Conservation (phyloP, 2,888 invertebrate genomes). For the Sussaba pulchella region DNA sequence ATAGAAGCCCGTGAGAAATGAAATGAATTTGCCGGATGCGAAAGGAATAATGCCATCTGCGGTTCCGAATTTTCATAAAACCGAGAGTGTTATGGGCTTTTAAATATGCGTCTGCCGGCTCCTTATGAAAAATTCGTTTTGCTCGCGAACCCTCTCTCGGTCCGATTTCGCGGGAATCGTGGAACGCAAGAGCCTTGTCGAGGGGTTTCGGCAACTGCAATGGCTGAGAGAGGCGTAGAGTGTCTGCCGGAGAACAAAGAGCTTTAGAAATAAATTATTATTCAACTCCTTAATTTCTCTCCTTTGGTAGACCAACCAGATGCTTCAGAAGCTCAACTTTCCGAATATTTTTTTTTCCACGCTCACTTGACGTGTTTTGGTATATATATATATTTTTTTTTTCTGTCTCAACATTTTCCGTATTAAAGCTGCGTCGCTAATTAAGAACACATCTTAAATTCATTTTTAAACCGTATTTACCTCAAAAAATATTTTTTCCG, state of each 20-base stretch:
- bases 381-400: not conserved
- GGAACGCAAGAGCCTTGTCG: conserved; percentile 5
- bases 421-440: no score
- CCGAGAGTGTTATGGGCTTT: conserved; percentile 50
- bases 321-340: conserved; percentile 16
- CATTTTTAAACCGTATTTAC: not conserved
- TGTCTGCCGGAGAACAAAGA: conserved; percentile 46
- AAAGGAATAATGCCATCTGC: conserved; percentile 57
- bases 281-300: conserved; percentile 37
- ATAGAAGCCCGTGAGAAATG: not conserved
- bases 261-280: conserved; percentile 58
- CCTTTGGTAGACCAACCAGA: conserved; percentile 36
- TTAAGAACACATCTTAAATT: not conserved
- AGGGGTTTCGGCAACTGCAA: not conserved
- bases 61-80: conserved; percentile 58
- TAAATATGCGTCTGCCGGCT: conserved; percentile 59
- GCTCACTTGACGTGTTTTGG: not conserved
- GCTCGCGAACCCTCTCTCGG: not conserved
- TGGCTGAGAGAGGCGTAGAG: conserved; percentile 27
- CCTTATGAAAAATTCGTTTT: conserved; percentile 59
- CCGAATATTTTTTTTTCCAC: conserved; percentile 34
- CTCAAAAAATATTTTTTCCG: not conserved
- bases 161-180: not conserved
- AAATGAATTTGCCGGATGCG: conserved; percentile 51
- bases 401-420: no score